Evolutionary conservation across 2,113 vertebrate species (phyloP), one percentile per base, ranked within the genome.

Genomic region (Cricetomys ansorgei): DNA sequence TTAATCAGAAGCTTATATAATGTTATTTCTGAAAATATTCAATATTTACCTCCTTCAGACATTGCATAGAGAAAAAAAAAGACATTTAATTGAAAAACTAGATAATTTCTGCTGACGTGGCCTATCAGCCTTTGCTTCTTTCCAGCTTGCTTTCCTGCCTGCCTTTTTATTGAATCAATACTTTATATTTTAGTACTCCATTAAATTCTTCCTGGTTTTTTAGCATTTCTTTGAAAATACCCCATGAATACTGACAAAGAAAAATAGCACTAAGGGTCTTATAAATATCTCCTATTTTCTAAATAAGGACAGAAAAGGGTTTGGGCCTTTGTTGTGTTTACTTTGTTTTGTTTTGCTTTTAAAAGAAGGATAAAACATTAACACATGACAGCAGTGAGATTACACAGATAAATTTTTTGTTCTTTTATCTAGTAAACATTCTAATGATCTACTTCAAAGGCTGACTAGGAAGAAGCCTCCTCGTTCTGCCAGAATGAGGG

Each of bases 361-460:
- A 95, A 87, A 95, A 94, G 65, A 94, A 98, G 89, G 88, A 1
- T 89, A 94, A 97, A 98, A 97, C 2, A 34, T 94, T 98, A 98
- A 97, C 96, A 85, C 97, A 96, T 34, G 97, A 98, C 98, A 98
- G 97, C 97, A 97, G 96, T 98, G 98, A 99, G 98, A 98, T 98
- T 97, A 93, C 77, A 89, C 98, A 99, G 99, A 99, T 98, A 98
- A 97, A 98, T 98, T 98, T 98, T 98, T 90, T 92, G 98, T 98
- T 98, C 98, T 98, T 99, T 99, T 99, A 98, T 99, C 98, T 99
- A 96, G 98, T 98, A 99, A 99, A 98, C 98, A 98, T 98, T 97
- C 98, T 99, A 99, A 99, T 98, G 98, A 98, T 98, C 96, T 88
- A 98, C 99, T 98, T 99, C 99, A 99, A 99, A 99, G 98, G 95